A percentile compares a stretch with the other conserved stretches of the same genome.
phyloP scores from a whole-genome alignment of 2,113 vertebrate species.

The Pterocles orientalis region DNA sequence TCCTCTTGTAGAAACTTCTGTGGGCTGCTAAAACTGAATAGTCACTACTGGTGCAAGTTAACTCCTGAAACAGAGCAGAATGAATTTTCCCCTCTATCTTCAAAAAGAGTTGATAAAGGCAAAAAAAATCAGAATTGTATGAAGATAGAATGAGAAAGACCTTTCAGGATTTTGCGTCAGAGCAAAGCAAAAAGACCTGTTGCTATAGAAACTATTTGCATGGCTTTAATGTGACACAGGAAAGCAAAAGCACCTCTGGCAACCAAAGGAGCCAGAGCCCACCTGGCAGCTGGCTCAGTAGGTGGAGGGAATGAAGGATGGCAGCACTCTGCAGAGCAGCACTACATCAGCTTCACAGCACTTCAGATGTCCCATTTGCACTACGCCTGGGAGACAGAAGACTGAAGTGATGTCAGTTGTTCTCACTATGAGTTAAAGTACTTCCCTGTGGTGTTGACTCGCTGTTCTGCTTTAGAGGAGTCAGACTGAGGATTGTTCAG shows the following conservation, averaged over 20 bases:
- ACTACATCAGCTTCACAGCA: not conserved
- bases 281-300: not conserved
- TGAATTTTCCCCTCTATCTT: not conserved
- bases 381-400: not conserved
- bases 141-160: slow-evolving; percentile 31
- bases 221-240: slow-evolving; percentile 55
- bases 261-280: not conserved
- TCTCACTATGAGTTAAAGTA: not conserved
- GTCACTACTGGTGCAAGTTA: not conserved
- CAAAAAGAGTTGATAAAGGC: not conserved
- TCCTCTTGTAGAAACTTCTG: not conserved
- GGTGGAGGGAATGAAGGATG: not conserved
- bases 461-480: not conserved
- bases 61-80: not conserved
- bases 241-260: slow-evolving; percentile 51
- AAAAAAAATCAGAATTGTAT: not conserved
- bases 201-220: slow-evolving; percentile 77
- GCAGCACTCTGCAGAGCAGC: not conserved
- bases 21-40: not conserved
- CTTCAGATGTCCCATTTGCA: not conserved
- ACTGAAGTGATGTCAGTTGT: not conserved
- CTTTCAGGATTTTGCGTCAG: slow-evolving; percentile 57
- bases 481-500: not conserved
- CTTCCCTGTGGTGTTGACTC: not conserved
- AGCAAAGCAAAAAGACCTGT: slow-evolving; percentile 52